Evolutionary conservation across 1,140 invertebrate species (phyloP), one percentile per base, ranked within the genome.

Genomic region (Drosophila baimaii): DNA sequence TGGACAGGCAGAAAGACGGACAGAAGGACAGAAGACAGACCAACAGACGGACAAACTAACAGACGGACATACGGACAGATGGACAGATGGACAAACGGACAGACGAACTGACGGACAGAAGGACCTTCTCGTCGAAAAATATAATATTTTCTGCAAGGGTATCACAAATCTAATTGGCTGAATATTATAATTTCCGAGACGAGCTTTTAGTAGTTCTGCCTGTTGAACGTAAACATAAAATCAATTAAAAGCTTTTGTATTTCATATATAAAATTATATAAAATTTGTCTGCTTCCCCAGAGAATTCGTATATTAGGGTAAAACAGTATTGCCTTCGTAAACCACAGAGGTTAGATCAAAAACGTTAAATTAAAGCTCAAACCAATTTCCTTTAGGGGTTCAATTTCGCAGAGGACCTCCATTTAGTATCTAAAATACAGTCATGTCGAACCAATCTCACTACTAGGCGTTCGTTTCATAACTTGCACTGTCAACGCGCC

Each of bases 401-500:
- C n/a, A n/a, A n/a, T n/a, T n/a, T n/a, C n/a, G n/a, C n/a, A n/a
- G n/a, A n/a, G n/a, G n/a, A n/a, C n/a, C n/a, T n/a, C n/a, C n/a
- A n/a, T n/a, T n/a, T n/a, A n/a, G 5, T n/a, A 6, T 47, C 12
- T 0, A 29, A 59, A 63, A n/a, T 58, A 63, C 27, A 59, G 9
- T 61, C 61, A 64, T 61, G 19, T 39, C 31, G 33, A 61, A 43
- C 2, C 15, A 33, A 59, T 29, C 21, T 25, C 49, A 62, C 31
- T 25, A 31, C 7, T 29, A 33, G 29, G 56, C 44, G n/a, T 43
- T 44, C n/a, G 13, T 19, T 27, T 41, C 58, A 47, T 29, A 33
- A 54, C 19, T 44, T 57, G 25, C 52, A 72, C 58, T 35, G 33
- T 44, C 43, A 27, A 49, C 43, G 47, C 43, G 39, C 47, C 57